Evolutionary conservation across 2,113 vertebrate species (phyloP).

Genomic region (Phrynosoma blainvillii): DNA sequence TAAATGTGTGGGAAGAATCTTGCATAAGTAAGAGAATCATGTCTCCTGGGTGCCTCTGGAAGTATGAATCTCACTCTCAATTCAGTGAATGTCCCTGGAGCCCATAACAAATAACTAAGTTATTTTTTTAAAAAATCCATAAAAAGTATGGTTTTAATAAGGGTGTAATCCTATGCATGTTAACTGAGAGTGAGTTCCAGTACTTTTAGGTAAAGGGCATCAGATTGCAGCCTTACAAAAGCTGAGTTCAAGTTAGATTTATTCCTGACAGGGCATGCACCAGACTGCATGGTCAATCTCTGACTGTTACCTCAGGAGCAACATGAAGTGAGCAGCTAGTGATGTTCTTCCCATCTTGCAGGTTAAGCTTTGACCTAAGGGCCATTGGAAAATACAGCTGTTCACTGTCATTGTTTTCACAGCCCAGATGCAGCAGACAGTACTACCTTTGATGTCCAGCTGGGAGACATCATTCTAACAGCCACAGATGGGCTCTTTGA

Average conservation of each 20-base stretch:
- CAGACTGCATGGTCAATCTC: background rate
- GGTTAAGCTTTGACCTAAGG: background rate
- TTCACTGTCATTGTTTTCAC: constrained; percentile 25
- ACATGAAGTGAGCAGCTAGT: background rate
- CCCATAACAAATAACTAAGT: too few species aligned
- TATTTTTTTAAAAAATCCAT: too few species aligned
- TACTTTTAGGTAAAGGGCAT: too few species aligned
- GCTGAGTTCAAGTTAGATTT: background rate
- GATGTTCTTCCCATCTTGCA: background rate
- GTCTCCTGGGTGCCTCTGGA: too few species aligned
- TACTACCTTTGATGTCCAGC: constrained; percentile 95
- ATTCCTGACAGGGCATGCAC: background rate
- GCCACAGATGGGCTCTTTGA: constrained; percentile 97
- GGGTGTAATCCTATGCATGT: too few species aligned
- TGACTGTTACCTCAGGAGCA: background rate
- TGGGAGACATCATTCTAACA: constrained; percentile 97
- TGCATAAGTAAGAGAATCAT: too few species aligned
- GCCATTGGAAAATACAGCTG: background rate
- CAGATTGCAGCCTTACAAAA: too few species aligned
- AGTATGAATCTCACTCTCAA: too few species aligned
- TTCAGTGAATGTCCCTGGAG: too few species aligned
- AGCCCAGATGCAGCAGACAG: constrained; percentile 96
- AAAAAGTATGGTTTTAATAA: background rate
- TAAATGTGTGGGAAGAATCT: too few species aligned
- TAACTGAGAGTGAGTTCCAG: background rate